A percentile compares a stretch with the other conserved stretches of the same genome.
phyloP scores from a whole-genome alignment of 2,797 vertebrate species.

The Rhincodon typus region DNA sequence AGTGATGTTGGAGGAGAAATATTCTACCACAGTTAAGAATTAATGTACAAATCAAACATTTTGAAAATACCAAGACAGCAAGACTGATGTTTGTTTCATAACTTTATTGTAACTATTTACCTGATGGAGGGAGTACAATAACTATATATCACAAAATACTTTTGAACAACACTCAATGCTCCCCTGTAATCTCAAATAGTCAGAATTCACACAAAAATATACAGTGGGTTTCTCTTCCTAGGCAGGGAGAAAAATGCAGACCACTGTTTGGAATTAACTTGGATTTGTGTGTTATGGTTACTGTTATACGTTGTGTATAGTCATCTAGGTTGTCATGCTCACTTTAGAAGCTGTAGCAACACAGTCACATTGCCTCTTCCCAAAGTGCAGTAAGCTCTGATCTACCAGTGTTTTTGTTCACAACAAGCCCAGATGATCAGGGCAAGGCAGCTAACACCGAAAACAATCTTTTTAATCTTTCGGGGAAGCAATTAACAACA shows the following conservation, averaged over 20 bases:
- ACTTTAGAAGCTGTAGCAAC: not conserved
- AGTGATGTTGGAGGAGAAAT: not conserved
- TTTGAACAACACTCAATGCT: constrained; percentile 8
- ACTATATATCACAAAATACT: constrained; percentile 31
- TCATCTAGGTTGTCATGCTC: not conserved
- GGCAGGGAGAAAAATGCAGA: not conserved
- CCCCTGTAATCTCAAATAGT: not conserved
- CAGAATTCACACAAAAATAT: not conserved
- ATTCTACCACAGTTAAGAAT: not conserved
- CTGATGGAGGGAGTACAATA: constrained; percentile 15
- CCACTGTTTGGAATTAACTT: not conserved
- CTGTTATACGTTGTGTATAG: not conserved
- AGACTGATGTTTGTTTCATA: not conserved
- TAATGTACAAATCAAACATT: not conserved
- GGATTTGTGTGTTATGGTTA: not conserved
- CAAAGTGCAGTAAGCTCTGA: not conserved
- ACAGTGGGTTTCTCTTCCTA: not conserved
- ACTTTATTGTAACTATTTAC: constrained; percentile 26
- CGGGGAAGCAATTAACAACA: not conserved
- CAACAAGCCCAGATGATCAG: not conserved
- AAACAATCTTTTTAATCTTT: not conserved
- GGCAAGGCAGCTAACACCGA: constrained; percentile 15
- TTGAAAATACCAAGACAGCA: not conserved
- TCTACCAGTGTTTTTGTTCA: not conserved
- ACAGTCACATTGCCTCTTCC: too few relatives aligned